A percentile compares a stretch with the other conserved stretches of the same genome.
These are phyloP conservation scores for Heteromurus nitidus DNA, from an alignment of 2,888 invertebrate genomes.

Conservation along the genomic window DNA sequence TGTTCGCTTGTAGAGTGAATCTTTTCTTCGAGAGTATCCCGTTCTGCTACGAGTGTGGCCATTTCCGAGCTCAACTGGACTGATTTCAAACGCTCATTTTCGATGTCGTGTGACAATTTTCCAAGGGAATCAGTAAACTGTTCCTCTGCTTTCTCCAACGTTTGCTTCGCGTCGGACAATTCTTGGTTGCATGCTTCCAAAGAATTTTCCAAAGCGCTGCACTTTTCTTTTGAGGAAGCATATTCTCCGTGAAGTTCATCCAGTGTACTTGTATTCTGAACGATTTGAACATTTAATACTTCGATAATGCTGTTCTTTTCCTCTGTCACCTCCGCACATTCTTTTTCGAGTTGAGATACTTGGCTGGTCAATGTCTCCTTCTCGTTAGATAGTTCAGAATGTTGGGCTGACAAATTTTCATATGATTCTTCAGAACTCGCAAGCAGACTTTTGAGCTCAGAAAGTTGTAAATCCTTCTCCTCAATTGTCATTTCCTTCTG, in stretches of 20 bases:
- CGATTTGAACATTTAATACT: no score
- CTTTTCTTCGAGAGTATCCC: not conserved
- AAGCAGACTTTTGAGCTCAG: no score
- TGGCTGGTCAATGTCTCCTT: no score
- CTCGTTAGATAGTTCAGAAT: no score
- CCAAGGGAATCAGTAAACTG: not conserved
- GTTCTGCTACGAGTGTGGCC: not conserved
- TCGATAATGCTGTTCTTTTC: no score
- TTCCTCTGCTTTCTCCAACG: slow-evolving; percentile 16
- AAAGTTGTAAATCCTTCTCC: no score
- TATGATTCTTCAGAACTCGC: no score
- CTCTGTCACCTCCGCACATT: no score
- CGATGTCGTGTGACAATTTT: not conserved
- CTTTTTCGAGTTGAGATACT: no score
- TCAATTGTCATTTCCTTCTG: not conserved
- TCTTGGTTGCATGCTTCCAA: not conserved
- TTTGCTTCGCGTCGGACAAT: not conserved
- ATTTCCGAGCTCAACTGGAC: not conserved
- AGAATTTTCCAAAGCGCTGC: not conserved
- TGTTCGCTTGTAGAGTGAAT: not conserved
- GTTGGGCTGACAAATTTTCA: not conserved
- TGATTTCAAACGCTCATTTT: not conserved
- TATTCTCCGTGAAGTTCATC: no score
- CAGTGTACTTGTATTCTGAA: no score
- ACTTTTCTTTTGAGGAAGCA: no score